Percentiles rank a stretch among this genome's conserved stretches.
phyloP scores from a whole-genome alignment of 2,888 invertebrate genomes.

The Steinernema hermaphroditum region DNA sequence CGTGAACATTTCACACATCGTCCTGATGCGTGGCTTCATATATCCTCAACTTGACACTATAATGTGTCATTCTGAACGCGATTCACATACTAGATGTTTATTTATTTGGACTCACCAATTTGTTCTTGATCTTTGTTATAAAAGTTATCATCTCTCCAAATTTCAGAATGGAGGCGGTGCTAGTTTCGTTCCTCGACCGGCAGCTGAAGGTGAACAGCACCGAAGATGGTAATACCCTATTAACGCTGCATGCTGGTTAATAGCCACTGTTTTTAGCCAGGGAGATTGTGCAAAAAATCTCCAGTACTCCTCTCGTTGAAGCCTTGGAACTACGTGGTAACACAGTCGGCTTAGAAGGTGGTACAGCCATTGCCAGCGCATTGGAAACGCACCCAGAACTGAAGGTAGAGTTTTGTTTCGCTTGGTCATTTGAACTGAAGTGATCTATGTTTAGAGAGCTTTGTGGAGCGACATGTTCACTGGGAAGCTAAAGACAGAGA shows the following conservation, averaged over 20 bases:
- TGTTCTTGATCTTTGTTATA: no score
- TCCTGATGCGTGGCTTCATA: no score
- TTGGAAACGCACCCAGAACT: slow-evolving; percentile 44
- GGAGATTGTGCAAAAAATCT: neutral
- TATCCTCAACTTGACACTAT: no score
- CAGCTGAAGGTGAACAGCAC: neutral
- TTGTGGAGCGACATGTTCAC: slow-evolving; percentile 97
- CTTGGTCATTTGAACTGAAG: neutral
- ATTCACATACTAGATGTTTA: no score
- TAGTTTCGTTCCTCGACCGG: neutral
- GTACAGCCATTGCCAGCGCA: slow-evolving; percentile 47
- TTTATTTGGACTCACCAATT: no score
- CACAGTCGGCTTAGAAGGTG: slow-evolving; percentile 55
- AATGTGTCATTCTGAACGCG: no score
- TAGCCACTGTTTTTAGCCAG: neutral
- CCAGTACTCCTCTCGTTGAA: slow-evolving; percentile 32
- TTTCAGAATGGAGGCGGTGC: neutral
- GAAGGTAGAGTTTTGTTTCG: slow-evolving; percentile 32
- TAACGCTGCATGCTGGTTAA: neutral
- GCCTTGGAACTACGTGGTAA: slow-evolving; percentile 57
- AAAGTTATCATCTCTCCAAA: no score
- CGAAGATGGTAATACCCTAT: neutral
- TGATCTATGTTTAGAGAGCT: slow-evolving; percentile 71
- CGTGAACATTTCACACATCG: no score
- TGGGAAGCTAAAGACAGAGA: slow-evolving; percentile 89